These are phyloP conservation scores for Tryphoninae sp. DNA, from an alignment of 2,888 invertebrate species.

Conservation along the genomic window DNA sequence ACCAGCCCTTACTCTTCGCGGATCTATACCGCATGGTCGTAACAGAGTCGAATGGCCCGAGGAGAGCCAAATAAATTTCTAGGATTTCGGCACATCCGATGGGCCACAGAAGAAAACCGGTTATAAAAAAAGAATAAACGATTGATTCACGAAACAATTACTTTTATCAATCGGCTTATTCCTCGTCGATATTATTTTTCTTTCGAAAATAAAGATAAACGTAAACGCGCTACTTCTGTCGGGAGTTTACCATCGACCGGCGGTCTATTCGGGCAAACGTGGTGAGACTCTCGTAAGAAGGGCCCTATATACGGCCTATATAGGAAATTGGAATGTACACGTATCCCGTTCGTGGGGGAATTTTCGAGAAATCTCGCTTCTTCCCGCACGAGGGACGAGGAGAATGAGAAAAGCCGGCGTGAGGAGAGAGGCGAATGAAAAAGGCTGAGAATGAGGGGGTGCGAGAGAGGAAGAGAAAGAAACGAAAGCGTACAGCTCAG, in stretches of 20 bases:
- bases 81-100: not conserved
- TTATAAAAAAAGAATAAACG: not conserved
- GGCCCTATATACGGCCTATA: slow-evolving; percentile 8
- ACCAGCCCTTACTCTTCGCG: no score
- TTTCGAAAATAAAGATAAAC: not conserved
- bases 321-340: slow-evolving; percentile 62
- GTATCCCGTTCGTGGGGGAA: slow-evolving; percentile 65
- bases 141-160: not conserved
- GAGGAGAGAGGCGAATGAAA: slow-evolving; percentile 8
- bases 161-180: not conserved
- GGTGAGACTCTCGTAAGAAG: slow-evolving; percentile 59
- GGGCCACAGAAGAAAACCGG: not conserved
- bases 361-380: slow-evolving; percentile 61
- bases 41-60: not conserved
- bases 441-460: slow-evolving; percentile 42
- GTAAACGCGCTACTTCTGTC: not conserved
- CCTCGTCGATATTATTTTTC: not conserved
- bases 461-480: slow-evolving; percentile 64
- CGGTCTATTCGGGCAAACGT: slow-evolving; percentile 8
- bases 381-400: slow-evolving; percentile 63
- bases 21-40: not conserved
- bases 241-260: not conserved
- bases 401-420: slow-evolving; percentile 55
- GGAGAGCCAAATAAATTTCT: not conserved
- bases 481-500: slow-evolving; percentile 64